Evolutionary conservation across 1,140 invertebrate genomes (phyloP).

Genomic region (Platorchestia sp.): DNA sequence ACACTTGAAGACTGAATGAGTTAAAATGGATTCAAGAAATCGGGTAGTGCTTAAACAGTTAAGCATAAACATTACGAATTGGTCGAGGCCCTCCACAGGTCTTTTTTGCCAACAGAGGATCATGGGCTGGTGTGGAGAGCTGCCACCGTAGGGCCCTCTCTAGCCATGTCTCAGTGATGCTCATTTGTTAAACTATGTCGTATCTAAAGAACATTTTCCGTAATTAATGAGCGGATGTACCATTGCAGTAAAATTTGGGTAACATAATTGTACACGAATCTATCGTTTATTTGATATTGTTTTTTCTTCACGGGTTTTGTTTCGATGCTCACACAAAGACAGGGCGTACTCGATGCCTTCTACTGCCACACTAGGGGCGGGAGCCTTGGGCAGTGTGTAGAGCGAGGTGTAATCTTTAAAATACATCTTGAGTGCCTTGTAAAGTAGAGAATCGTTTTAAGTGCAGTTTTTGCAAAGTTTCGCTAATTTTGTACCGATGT

Average conservation of each 20-base stretch:
- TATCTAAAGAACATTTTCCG: not conserved
- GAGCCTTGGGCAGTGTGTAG: too few relatives aligned
- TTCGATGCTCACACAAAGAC: not conserved
- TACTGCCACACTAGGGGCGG: not conserved
- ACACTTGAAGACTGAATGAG: not conserved
- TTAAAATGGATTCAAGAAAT: not conserved
- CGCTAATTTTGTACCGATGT: not conserved
- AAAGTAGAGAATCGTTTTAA: not conserved
- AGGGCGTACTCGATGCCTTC: not conserved
- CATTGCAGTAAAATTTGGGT: not conserved
- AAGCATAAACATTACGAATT: not conserved
- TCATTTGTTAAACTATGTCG: not conserved
- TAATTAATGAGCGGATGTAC: not conserved
- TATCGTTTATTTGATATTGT: not conserved
- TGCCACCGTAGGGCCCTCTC: too few relatives aligned
- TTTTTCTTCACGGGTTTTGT: not conserved
- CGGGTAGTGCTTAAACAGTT: not conserved
- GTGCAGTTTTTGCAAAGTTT: not conserved
- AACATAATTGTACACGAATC: not conserved
- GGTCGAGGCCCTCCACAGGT: too few relatives aligned
- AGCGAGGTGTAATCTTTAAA: not conserved
- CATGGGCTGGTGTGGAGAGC: too few relatives aligned
- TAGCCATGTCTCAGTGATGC: too few relatives aligned
- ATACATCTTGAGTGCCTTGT: not conserved
- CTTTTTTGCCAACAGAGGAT: not conserved